phyloP scores from a whole-genome alignment of 2,113 vertebrate genomes.

The Pomatorhinus ruficollis region DNA sequence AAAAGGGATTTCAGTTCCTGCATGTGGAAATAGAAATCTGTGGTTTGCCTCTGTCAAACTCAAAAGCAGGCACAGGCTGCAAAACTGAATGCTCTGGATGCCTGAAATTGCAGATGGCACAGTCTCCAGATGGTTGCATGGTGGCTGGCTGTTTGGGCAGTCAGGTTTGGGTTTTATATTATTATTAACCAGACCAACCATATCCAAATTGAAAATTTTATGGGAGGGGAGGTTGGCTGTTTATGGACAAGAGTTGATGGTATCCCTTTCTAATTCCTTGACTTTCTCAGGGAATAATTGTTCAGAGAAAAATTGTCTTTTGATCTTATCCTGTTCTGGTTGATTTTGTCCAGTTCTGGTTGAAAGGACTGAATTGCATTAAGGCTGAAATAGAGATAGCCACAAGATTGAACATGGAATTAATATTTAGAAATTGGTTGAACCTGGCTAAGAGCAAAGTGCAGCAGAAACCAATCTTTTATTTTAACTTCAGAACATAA shows the following conservation, averaged over 20 bases:
- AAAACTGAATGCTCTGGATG: neutral
- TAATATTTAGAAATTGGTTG: neutral
- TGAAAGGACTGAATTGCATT: neutral
- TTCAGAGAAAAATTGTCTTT: neutral
- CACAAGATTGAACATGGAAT: neutral
- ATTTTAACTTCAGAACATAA: neutral
- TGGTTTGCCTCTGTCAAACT: neutral
- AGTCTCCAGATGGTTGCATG: neutral
- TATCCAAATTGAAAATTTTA: neutral
- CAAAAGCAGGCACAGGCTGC: neutral
- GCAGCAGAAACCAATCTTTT: neutral
- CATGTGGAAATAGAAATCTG: neutral
- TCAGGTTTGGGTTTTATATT: neutral
- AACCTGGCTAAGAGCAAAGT: neutral
- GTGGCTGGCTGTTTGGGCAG: neutral
- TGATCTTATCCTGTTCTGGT: neutral
- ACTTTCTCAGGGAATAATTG: neutral
- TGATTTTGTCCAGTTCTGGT: neutral
- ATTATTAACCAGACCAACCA: neutral
- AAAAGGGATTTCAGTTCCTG: neutral
- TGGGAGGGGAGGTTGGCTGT: neutral
- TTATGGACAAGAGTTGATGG: neutral
- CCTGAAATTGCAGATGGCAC: neutral
- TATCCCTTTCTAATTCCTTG: neutral
- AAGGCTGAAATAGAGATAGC: neutral